Conservation (phyloP, 1,140 invertebrate genomes). For the Nasonia vitripennis region DNA sequence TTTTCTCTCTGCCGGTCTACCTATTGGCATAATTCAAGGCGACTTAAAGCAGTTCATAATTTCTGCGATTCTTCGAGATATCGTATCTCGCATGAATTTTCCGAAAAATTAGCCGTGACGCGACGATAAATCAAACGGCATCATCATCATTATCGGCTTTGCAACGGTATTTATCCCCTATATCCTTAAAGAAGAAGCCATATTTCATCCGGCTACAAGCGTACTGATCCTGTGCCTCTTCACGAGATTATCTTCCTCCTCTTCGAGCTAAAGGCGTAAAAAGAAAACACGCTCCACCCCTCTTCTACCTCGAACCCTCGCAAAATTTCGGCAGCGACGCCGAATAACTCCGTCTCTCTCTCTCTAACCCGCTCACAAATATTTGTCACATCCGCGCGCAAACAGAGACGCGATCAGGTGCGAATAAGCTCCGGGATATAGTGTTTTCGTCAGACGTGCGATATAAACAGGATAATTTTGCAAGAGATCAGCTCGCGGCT, state of each 20-base stretch:
- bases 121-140: not conserved
- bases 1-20: not conserved
- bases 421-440: not conserved
- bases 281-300: not conserved
- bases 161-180: not conserved
- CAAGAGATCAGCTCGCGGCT: not conserved
- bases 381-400: slow-evolving; percentile 13
- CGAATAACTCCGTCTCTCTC: not conserved
- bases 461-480: not conserved
- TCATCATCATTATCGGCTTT: not conserved
- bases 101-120: not conserved
- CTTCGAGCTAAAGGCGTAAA: not conserved
- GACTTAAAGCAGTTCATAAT: not conserved
- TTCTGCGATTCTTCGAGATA: not conserved
- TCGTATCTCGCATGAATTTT: not conserved
- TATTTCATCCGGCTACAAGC: not conserved
- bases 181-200: not conserved
- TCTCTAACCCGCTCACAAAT: slow-evolving; percentile 25
- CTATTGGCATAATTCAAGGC: not conserved
- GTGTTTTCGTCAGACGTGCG: not conserved
- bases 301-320: not conserved
- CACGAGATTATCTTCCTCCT: not conserved
- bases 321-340: not conserved
- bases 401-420: slow-evolving; percentile 22
- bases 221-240: not conserved